Percentiles rank a stretch among this genome's conserved stretches.
Conservation (phyloP, 1,140 invertebrate genomes). For the Ips typographus region DNA sequence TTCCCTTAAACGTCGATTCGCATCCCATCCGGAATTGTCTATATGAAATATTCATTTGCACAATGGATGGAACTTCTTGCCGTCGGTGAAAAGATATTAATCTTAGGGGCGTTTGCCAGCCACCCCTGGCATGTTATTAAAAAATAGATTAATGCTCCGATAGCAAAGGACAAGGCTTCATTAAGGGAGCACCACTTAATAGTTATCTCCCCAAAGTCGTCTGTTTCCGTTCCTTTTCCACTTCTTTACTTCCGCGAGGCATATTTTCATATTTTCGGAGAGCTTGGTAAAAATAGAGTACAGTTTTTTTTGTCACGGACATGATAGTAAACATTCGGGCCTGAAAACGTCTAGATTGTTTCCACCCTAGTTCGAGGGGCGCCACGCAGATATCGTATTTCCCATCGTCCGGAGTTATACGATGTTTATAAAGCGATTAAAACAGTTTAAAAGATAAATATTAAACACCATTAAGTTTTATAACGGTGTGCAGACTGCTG, state of each 20-base stretch:
- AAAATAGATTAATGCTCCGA: conserved; percentile 27
- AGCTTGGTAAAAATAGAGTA: not conserved
- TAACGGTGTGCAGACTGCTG: conserved; percentile 26
- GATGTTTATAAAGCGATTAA: conserved; percentile 45
- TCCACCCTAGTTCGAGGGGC: conserved; percentile 10
- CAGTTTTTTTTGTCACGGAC: not conserved
- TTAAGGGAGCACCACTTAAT: conserved; percentile 21
- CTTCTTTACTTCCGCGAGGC: conserved; percentile 10
- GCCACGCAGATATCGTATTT: conserved; percentile 34
- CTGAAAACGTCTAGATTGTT: not conserved
- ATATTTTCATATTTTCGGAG: not conserved
- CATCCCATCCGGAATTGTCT: not conserved
- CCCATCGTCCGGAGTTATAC: conserved; percentile 29
- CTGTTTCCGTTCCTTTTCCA: conserved; percentile 16
- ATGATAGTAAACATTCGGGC: not conserved
- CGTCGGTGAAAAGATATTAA: conserved; percentile 20
- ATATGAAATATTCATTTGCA: conserved; percentile 8
- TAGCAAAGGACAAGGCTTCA: conserved; percentile 16
- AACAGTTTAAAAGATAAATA: conserved; percentile 45
- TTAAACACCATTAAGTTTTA: conserved; percentile 38
- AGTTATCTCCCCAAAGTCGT: conserved; percentile 23
- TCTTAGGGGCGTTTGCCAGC: conserved; percentile 13
- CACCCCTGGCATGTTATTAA: conserved; percentile 25
- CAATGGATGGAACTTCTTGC: conserved; percentile 3
- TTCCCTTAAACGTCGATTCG: no score